Conservation (phyloP, 2,888 invertebrate genomes). For the Thymelicus sylvestris region DNA sequence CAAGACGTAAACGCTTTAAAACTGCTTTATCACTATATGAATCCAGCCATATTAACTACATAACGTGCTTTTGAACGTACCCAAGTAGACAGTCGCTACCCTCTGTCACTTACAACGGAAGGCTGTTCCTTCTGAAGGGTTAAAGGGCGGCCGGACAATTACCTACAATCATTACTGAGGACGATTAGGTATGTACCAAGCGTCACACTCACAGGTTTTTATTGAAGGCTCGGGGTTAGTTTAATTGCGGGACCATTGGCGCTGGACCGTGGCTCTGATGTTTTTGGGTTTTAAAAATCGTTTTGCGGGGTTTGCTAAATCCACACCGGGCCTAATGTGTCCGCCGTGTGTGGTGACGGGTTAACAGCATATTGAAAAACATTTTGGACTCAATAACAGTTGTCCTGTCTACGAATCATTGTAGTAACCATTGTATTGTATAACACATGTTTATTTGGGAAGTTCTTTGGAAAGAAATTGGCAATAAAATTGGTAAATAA, state of each 20-base stretch:
- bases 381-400: background rate
- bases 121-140: constrained; percentile 72
- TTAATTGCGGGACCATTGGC: constrained; percentile 69
- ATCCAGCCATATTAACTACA: too few species aligned
- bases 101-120: constrained; percentile 49
- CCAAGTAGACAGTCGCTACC: constrained; percentile 27
- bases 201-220: constrained; percentile 79
- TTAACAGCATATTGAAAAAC: background rate
- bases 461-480: too few species aligned
- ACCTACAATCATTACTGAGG: constrained; percentile 81
- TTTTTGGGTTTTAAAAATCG: constrained; percentile 32
- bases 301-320: constrained; percentile 50
- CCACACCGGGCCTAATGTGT: constrained; percentile 41
- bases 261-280: constrained; percentile 24
- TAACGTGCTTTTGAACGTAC: too few species aligned
- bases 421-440: too few species aligned
- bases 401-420: too few species aligned
- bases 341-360: constrained; percentile 52
- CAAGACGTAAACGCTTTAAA: too few species aligned
- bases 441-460: too few species aligned
- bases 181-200: constrained; percentile 78
- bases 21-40: too few species aligned
- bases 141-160: constrained; percentile 76
- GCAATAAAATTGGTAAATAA: too few species aligned
- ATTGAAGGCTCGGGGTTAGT: constrained; percentile 78